phyloP scores from a whole-genome alignment of 2,888 invertebrate species.

The Therioaphis trifolii region DNA sequence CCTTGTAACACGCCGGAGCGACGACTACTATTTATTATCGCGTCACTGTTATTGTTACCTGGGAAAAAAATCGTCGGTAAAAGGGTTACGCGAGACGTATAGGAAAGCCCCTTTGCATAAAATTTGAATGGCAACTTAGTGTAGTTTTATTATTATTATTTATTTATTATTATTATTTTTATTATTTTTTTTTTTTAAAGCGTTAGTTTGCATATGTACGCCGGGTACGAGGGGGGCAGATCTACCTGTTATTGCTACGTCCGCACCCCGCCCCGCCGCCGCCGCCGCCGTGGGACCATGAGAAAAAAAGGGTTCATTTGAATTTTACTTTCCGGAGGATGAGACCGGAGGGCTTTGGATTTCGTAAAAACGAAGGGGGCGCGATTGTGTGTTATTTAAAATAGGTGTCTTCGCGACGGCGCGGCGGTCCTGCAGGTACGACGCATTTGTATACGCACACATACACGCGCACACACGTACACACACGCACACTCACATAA shows the following conservation, averaged over 20 bases:
- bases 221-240: constrained; percentile 68
- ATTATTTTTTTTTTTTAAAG: constrained; percentile 26
- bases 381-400: constrained; percentile 60
- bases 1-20: background rate
- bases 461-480: background rate
- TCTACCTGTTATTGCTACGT: constrained; percentile 67
- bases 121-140: constrained; percentile 63
- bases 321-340: constrained; percentile 62
- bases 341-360: constrained; percentile 59
- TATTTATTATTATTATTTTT: constrained; percentile 50
- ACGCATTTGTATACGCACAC: background rate
- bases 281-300: constrained; percentile 63
- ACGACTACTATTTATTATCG: constrained; percentile 58
- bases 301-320: constrained; percentile 63
- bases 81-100: constrained; percentile 26
- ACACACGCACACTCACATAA: background rate
- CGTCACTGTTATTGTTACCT: constrained; percentile 44
- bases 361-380: constrained; percentile 55
- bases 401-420: constrained; percentile 57
- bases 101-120: constrained; percentile 59
- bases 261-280: constrained; percentile 50
- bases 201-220: constrained; percentile 57
- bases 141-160: constrained; percentile 44
- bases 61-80: constrained; percentile 62
- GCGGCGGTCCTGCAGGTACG: background rate